These are phyloP conservation scores for Thaumetopoea pityocampa DNA, from an alignment of 1,140 invertebrate species.

Conservation along the genomic window DNA sequence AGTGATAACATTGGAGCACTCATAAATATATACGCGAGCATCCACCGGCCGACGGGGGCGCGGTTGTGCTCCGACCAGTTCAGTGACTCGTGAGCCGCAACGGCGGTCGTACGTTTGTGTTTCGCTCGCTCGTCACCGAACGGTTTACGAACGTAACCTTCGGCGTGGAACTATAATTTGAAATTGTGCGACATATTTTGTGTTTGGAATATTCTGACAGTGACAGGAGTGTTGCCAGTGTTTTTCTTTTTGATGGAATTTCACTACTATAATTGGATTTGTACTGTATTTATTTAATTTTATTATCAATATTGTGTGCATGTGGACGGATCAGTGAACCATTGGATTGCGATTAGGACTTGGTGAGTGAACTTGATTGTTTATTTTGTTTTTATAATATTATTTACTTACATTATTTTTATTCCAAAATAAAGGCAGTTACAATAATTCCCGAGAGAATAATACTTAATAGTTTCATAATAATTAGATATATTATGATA, in stretches of 20 bases:
- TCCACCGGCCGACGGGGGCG: constrained; percentile 40
- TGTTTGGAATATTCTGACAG: constrained; percentile 43
- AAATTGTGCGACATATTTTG: constrained; percentile 35
- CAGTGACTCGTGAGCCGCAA: constrained; percentile 59
- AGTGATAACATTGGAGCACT: constrained; percentile 39
- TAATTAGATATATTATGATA: too few relatives aligned
- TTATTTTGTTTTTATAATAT: constrained; percentile 2
- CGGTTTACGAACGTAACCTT: constrained; percentile 18
- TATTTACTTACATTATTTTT: too few relatives aligned
- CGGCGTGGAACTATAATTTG: constrained; percentile 25
- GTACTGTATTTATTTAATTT: constrained; percentile 30
- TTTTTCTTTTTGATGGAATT: constrained; percentile 21
- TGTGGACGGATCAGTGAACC: constrained; percentile 52
- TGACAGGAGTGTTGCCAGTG: constrained; percentile 46
- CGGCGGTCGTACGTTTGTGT: constrained; percentile 31
- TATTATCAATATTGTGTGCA: constrained; percentile 43
- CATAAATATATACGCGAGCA: constrained; percentile 49
- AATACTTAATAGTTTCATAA: too few relatives aligned
- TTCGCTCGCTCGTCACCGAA: constrained; percentile 15
- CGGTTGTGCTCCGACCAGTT: constrained; percentile 35
- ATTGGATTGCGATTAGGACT: constrained; percentile 71
- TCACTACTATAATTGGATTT: constrained; percentile 22
- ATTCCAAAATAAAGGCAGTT: too few relatives aligned
- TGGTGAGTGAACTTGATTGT: constrained; percentile 40
- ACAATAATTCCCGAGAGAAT: too few relatives aligned